Evolutionary conservation across 2,113 vertebrate genomes (phyloP), one percentile per base, ranked within the genome.

Genomic region (Carassius gibelio): DNA sequence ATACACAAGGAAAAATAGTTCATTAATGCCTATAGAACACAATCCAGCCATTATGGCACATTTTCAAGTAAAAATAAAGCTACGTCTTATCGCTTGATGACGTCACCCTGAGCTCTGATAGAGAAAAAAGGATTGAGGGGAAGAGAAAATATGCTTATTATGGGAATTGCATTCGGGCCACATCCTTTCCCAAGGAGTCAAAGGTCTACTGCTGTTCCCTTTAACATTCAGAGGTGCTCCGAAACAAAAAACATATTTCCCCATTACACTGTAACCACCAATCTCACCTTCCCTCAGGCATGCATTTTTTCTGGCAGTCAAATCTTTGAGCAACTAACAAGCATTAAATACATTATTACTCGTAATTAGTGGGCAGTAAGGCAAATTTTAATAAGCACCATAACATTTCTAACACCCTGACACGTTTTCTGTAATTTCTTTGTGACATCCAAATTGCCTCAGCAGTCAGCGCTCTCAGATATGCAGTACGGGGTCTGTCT

Each of bases 1-100:
- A 95, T 96, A 88, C 90, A 57, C 36, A 42, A 42, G 62, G 68
- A 69, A 80, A 61, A 92, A 88, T 89, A 91, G 86, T 92, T 93
- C 90, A 92, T 93, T 93, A 50, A 30, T 59, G 21, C 21, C 90
- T 21, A 75, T 81, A 88, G 92, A 89, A 91, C 94, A 96, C 95
- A 96, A 95, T 93, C 93, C 91, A 88, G 88, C 92, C 93, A 92
- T 96, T 96, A 94, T 95, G 88, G 83, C 91, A n/a, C 52, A 23
- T 45, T 42, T 42, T 45, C 42, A 2, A 84, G 86, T 88, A 86
- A 76, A 91, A 90, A 85, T 93, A 90, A 94, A 88, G 93, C 89
- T 88, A 87, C 89, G 91, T 90, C 90, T 90, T 89, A 91, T 79
- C 86, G 91, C 92, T 91, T 92, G 93, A 90, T 93, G 94, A 95